Percentiles rank a stretch among this genome's conserved stretches.
phyloP scores from a whole-genome alignment of 2,113 vertebrate genomes.

The Mesocricetus auratus region DNA sequence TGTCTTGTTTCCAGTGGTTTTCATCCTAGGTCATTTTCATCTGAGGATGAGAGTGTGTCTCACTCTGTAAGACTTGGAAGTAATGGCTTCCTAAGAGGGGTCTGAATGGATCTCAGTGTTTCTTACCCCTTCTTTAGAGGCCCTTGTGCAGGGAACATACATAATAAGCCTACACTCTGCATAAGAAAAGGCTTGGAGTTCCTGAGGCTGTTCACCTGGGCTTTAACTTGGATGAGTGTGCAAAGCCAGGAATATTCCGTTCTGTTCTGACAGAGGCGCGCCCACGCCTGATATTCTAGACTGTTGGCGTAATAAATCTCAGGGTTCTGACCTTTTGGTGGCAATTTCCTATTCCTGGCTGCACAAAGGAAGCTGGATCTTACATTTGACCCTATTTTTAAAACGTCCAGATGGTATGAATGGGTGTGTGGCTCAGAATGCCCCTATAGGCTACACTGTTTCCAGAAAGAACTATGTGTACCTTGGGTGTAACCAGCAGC shows the following conservation, averaged over 20 bases:
- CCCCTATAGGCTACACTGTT: conserved; percentile 33
- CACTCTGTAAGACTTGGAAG: too few relatives aligned
- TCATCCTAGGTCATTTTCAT: not conserved
- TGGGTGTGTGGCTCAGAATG: conserved; percentile 35
- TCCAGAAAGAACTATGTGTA: conserved; percentile 67
- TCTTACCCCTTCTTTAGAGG: not conserved
- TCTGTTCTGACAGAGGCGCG: not conserved
- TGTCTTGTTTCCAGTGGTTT: not conserved
- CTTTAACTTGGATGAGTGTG: not conserved
- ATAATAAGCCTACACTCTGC: not conserved
- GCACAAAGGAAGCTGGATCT: conserved; percentile 40
- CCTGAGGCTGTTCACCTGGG: not conserved
- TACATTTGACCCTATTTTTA: conserved; percentile 71
- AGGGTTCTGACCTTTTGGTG: conserved; percentile 72
- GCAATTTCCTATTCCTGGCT: conserved; percentile 66
- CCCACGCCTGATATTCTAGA: conserved; percentile 40
- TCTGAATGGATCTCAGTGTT: not conserved
- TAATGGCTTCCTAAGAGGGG: not conserved
- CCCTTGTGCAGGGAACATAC: not conserved
- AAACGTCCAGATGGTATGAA: conserved; percentile 69
- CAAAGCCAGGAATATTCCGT: conserved; percentile 31
- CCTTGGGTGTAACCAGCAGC: conserved; percentile 55
- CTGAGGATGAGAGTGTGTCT: not conserved
- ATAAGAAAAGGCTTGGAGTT: conserved; percentile 25
- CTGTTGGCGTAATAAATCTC: conserved; percentile 38